Conservation (phyloP, 2,113 vertebrate species). For the Ginglymostoma cirratum region DNA sequence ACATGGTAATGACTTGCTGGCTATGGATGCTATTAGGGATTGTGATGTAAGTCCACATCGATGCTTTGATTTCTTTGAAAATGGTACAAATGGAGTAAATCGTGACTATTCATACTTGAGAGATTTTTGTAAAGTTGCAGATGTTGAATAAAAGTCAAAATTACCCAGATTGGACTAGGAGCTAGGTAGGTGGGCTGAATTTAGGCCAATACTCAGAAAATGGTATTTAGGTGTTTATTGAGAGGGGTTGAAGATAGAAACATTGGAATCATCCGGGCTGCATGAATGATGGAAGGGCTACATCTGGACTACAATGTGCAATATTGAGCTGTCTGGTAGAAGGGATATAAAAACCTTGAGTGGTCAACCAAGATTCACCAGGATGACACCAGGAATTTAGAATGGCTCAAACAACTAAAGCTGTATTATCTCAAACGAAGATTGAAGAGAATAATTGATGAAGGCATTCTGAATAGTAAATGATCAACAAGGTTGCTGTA, state of each 20-base stretch:
- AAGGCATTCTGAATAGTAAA: not conserved
- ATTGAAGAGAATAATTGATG: not conserved
- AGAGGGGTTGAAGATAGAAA: not conserved
- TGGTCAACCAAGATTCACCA: too few relatives aligned
- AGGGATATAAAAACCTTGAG: not conserved
- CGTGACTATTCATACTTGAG: not conserved
- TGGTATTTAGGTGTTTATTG: not conserved
- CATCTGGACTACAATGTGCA: not conserved
- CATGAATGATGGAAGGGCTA: not conserved
- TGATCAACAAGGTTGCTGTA: not conserved
- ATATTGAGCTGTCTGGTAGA: not conserved
- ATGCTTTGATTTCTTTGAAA: not conserved
- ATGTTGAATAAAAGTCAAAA: not conserved
- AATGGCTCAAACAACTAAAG: too few relatives aligned
- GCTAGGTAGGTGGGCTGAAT: not conserved
- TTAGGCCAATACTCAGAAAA: not conserved
- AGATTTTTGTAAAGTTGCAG: not conserved
- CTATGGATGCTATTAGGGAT: slow-evolving; percentile 91
- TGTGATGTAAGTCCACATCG: slow-evolving; percentile 71
- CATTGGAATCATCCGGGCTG: not conserved
- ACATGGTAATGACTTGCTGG: slow-evolving; percentile 89
- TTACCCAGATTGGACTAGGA: not conserved
- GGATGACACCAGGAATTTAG: too few relatives aligned
- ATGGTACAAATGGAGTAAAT: slow-evolving; percentile 1
- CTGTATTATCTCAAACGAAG: too few relatives aligned